phyloP scores from a whole-genome alignment of 2,888 invertebrate species.

The Ormyrus pomaceus region DNA sequence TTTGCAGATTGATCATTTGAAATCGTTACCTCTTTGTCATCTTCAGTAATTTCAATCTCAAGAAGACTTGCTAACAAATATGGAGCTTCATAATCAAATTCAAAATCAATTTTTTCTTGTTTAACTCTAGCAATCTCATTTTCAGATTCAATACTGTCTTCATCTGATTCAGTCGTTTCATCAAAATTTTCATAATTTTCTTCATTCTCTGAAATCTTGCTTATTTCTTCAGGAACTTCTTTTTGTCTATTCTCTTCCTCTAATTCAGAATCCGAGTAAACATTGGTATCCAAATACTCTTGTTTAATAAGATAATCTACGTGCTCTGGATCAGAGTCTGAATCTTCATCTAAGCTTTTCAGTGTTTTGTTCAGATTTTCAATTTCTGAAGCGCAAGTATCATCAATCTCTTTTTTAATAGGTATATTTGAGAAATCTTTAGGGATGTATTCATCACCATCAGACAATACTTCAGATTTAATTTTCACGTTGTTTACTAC shows the following conservation, averaged over 20 bases:
- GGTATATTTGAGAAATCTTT: not conserved
- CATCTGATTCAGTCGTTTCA: not conserved
- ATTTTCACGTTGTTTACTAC: not conserved
- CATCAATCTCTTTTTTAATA: conserved; percentile 33
- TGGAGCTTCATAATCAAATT: conserved; percentile 21
- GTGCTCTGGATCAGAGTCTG: conserved; percentile 52
- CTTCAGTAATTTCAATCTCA: conserved; percentile 46
- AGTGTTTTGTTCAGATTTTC: conserved; percentile 1
- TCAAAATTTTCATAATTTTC: not conserved
- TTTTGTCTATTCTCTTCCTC: conserved; percentile 37
- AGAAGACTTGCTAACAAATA: conserved; percentile 36
- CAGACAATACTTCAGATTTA: conserved; percentile 24
- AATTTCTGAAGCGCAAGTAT: not conserved
- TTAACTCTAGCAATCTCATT: not conserved
- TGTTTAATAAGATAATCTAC: conserved; percentile 48
- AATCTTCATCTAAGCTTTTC: conserved; percentile 18
- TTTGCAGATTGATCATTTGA: not conserved
- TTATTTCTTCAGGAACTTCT: conserved; percentile 19
- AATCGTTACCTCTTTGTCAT: conserved; percentile 6
- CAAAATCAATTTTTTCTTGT: not conserved
- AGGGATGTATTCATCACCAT: not conserved
- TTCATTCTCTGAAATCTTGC: conserved; percentile 19
- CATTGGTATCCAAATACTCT: conserved; percentile 37
- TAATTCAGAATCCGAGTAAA: conserved; percentile 24
- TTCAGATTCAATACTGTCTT: not conserved